These are phyloP conservation scores for Timema cristinae DNA, from an alignment of 2,888 invertebrate species.

Conservation along the genomic window DNA sequence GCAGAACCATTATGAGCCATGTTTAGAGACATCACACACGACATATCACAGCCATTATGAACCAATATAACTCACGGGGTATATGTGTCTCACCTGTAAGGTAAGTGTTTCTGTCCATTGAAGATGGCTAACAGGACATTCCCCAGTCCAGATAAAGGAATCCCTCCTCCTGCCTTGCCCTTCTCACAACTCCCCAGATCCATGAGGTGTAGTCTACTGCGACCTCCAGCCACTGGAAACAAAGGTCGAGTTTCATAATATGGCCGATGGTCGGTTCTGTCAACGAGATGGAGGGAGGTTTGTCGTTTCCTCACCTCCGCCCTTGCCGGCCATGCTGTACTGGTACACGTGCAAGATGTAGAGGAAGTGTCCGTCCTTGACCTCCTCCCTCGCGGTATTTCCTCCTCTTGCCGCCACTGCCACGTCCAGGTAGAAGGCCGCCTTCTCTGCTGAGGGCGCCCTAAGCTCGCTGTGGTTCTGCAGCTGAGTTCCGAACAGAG, in stretches of 20 bases:
- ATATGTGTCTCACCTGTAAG: conserved; percentile 57
- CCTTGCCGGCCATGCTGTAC: conserved; percentile 87
- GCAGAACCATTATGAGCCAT: too few relatives aligned
- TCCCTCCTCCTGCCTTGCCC: conserved; percentile 80
- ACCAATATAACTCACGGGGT: too few relatives aligned
- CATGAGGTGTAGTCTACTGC: conserved; percentile 91
- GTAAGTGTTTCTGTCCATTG: conserved; percentile 95
- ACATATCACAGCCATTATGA: too few relatives aligned
- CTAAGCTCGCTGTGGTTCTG: conserved; percentile 89
- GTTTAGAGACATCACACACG: too few relatives aligned
- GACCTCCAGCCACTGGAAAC: conserved; percentile 81
- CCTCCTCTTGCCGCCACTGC: conserved; percentile 48
- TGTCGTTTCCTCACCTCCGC: conserved; percentile 62
- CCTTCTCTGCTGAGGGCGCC: conserved; percentile 92
- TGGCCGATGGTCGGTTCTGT: neutral
- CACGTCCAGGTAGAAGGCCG: conserved; percentile 92
- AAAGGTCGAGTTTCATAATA: conserved; percentile 32
- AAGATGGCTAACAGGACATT: conserved; percentile 93
- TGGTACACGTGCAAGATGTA: conserved; percentile 96
- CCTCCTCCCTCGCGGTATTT: conserved; percentile 54
- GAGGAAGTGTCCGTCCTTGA: conserved; percentile 62
- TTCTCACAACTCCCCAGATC: conserved; percentile 92
- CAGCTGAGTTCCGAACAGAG: conserved; percentile 79
- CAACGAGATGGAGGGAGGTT: neutral
- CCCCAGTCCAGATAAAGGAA: conserved; percentile 91